Evolutionary conservation across 2,888 invertebrate species (phyloP).

Genomic region (Idaea straminata): DNA sequence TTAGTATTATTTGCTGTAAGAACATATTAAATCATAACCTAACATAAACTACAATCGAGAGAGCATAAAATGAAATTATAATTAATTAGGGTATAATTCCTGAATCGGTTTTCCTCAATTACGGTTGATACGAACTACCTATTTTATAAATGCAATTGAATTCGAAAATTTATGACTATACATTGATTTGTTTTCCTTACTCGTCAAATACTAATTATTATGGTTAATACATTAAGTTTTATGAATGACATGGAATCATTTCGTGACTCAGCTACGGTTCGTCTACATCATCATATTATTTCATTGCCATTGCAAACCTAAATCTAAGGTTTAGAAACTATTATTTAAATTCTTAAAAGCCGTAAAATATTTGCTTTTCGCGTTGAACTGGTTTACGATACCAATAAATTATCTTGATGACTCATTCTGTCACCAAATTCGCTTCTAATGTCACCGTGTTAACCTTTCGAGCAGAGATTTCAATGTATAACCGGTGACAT

Average conservation of each 20-base stretch:
- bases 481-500: not conserved
- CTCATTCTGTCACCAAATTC: not conserved
- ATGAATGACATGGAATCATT: not conserved
- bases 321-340: not conserved
- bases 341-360: not conserved
- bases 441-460: not conserved
- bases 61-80: too few species aligned
- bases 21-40: too few species aligned
- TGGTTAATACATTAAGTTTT: not conserved
- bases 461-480: not conserved
- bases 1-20: too few species aligned
- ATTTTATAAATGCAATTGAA: not conserved
- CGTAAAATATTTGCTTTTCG: not conserved
- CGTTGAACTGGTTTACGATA: not conserved
- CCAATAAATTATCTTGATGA: constrained; percentile 4
- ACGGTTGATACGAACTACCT: not conserved
- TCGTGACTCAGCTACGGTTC: not conserved
- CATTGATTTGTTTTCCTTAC: not conserved
- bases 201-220: not conserved
- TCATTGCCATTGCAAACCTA: not conserved
- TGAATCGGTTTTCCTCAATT: too few species aligned
- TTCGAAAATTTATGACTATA: not conserved
- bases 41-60: too few species aligned
- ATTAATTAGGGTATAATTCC: too few species aligned
- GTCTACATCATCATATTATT: not conserved